These are phyloP conservation scores for Druon quercuslanigerum DNA, from an alignment of 1,140 invertebrate genomes.

Conservation along the genomic window DNA sequence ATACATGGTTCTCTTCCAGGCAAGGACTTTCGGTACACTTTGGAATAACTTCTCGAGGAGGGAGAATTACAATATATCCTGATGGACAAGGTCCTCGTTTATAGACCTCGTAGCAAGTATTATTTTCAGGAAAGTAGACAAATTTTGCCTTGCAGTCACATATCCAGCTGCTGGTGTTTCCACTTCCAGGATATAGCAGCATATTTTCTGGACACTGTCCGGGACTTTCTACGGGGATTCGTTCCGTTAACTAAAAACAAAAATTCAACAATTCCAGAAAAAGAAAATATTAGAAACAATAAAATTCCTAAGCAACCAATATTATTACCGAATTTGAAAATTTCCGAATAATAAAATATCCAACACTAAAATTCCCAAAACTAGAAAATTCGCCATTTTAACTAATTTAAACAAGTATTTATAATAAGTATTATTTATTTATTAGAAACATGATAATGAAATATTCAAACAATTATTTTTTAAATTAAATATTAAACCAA, in stretches of 20 bases:
- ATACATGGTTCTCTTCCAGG: slow-evolving; percentile 70
- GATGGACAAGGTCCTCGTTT: slow-evolving; percentile 78
- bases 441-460: no score
- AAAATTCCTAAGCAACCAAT: no score
- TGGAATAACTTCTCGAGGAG: slow-evolving; percentile 74
- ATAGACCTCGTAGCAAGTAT: slow-evolving; percentile 79
- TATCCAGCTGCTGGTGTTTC: slow-evolving; percentile 78
- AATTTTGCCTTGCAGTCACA: slow-evolving; percentile 81
- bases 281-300: no score
- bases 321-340: no score
- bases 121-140: slow-evolving; percentile 78
- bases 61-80: slow-evolving; percentile 77
- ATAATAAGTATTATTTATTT: no score
- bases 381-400: no score
- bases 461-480: no score
- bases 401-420: no score
- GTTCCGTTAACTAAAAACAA: slow-evolving; percentile 52
- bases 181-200: slow-evolving; percentile 79
- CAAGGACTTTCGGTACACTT: slow-evolving; percentile 80
- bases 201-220: slow-evolving; percentile 78
- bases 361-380: no score
- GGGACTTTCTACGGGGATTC: slow-evolving; percentile 76
- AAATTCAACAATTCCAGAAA: not conserved
- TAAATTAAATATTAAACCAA: no score
- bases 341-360: no score